These are phyloP conservation scores for Phaethon lepturus DNA, from an alignment of 2,113 vertebrate genomes.

Conservation along the genomic window DNA sequence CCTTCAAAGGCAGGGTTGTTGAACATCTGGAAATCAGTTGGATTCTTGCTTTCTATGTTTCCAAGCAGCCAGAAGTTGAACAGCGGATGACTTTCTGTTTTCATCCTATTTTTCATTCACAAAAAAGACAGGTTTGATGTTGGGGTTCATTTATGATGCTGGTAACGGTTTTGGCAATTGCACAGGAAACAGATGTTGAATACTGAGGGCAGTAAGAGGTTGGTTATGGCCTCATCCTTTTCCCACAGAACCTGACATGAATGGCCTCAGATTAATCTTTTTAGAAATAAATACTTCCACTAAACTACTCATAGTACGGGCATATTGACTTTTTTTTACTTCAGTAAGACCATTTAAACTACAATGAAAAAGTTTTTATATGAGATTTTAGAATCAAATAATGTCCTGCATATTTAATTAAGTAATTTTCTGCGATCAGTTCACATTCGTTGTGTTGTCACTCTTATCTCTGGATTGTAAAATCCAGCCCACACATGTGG, in stretches of 20 bases:
- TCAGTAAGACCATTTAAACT: conserved; percentile 1
- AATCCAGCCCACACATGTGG: neutral
- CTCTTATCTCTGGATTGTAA: neutral
- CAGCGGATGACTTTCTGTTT: neutral
- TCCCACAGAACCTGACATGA: conserved; percentile 1
- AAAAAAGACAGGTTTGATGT: conserved; percentile 19
- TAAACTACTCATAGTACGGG: neutral
- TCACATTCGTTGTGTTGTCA: neutral
- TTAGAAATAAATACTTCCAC: neutral
- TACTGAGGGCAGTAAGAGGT: neutral
- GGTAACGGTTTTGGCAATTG: conserved; percentile 25
- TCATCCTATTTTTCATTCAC: conserved; percentile 45
- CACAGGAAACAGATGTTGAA: conserved; percentile 44
- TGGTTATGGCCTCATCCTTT: conserved; percentile 18
- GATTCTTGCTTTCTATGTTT: neutral
- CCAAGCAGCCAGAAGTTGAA: neutral
- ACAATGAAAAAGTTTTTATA: neutral
- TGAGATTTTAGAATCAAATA: conserved; percentile 7
- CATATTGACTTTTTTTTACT: neutral
- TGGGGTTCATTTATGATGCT: neutral
- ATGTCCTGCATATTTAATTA: neutral
- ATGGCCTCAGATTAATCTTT: neutral
- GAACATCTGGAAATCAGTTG: neutral
- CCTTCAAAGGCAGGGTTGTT: neutral
- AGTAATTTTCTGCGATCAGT: neutral